Conservation (phyloP, 2,888 invertebrate species). For the Agonopterix alstromeriana region DNA sequence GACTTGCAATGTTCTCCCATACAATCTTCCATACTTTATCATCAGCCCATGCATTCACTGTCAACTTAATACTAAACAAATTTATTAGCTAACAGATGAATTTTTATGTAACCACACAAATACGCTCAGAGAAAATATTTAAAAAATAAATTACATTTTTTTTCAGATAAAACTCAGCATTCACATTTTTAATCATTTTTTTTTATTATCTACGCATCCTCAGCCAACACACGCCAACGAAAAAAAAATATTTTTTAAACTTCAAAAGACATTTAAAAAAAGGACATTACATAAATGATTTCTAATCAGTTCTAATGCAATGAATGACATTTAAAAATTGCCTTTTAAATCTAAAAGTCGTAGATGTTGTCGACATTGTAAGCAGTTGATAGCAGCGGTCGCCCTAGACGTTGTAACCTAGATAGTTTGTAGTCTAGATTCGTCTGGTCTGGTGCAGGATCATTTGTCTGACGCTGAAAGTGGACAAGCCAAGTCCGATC, state of each 20-base stretch:
- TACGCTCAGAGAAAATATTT: neutral
- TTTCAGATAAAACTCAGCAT: conserved; percentile 1
- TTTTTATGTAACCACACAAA: neutral
- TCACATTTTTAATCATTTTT: neutral
- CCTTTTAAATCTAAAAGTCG: neutral
- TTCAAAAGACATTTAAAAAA: neutral
- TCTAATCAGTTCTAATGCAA: neutral
- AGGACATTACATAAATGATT: neutral
- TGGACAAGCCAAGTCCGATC: conserved; percentile 76
- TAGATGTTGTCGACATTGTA: neutral
- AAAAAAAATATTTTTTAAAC: neutral
- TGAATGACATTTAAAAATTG: neutral
- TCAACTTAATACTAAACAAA: conserved; percentile 10
- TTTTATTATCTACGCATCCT: neutral
- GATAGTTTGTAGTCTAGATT: conserved; percentile 31
- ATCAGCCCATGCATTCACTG: conserved; percentile 11
- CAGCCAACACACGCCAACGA: neutral
- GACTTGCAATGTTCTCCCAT: conserved; percentile 18
- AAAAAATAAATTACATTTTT: neutral
- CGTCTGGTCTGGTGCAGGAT: conserved; percentile 63
- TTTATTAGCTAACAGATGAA: conserved; percentile 10
- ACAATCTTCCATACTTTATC: conserved; percentile 18
- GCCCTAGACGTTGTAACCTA: neutral
- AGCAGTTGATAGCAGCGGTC: neutral
- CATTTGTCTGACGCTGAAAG: conserved; percentile 80